Evolutionary conservation across 2,113 vertebrate species (phyloP), one percentile per base, ranked within the genome.

Genomic region (Centropus bengalensis): DNA sequence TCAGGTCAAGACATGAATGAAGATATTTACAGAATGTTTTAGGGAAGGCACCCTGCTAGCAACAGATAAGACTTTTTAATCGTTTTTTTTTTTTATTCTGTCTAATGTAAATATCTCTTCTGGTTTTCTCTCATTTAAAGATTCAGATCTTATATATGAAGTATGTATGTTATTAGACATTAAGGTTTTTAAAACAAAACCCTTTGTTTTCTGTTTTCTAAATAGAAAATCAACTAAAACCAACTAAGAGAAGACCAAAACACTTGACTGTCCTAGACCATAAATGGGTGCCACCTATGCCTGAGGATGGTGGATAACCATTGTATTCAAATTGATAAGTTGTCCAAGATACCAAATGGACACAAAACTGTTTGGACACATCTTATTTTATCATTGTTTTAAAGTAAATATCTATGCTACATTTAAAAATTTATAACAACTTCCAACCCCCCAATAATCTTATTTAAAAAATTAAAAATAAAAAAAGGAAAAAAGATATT

Each of bases 1-100:
- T 79, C 52, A 22, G 60, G 85, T 81, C 76, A 30, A 92, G 24
- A 71, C 49, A 45, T 5, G 62, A 93, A 60, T 54, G n/a, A 63
- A 18, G 4, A 36, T 68, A 76, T 85, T 95, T 94, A 81, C 78
- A 63, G 36, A 97, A 67, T 68, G 28, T 66, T 93, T 79, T 30
- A 47, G 68, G 42, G 56, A 85, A 85, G 94, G 44, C 44, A 88
- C 51, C 6, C 2, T 45, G 40, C 23, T 36, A 89, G 26, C 28
- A 82, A 67, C 76, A 42, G 32, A 76, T 85, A 70, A 59, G 66
- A 51, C 22, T 52, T 78, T 30, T 83, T 52, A 27, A 52, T 52
- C 27, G 51, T 27, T 79, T 22, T 82, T 79, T 22, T 82, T 84
- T 44, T 73, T 77, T 74, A 44, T 52, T 92, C 28, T 68, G 68